A percentile compares a stretch with the other conserved stretches of the same genome.
Conservation (phyloP, 2,113 vertebrate species). For the Poeciliopsis turrubarensis region DNA sequence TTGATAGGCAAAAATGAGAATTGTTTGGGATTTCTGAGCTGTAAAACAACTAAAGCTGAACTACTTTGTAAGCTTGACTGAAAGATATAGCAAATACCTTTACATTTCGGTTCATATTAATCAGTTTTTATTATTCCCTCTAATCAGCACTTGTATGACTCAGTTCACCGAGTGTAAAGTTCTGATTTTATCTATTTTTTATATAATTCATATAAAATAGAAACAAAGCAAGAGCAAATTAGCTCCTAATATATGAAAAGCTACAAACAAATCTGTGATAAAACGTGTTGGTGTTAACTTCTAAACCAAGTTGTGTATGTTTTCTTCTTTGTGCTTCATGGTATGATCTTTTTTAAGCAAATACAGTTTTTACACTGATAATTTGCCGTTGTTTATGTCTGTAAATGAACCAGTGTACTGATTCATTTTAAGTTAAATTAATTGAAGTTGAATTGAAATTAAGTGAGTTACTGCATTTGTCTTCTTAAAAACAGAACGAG, state of each 20-base stretch:
- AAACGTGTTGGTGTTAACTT: neutral
- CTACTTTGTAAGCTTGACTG: too few relatives aligned
- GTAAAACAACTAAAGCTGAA: neutral
- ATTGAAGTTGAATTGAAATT: too few relatives aligned
- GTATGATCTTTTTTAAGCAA: neutral
- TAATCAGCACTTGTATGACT: neutral
- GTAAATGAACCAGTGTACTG: neutral
- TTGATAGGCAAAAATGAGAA: neutral
- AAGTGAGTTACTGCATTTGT: neutral
- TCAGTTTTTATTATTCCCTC: too few relatives aligned
- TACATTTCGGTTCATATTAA: too few relatives aligned
- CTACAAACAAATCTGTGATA: neutral
- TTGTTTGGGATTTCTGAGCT: neutral
- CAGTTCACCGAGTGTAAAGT: neutral
- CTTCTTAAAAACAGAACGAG: neutral
- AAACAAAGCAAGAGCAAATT: neutral
- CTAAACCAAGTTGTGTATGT: neutral
- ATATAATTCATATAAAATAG: neutral
- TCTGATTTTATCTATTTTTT: neutral
- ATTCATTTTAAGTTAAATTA: too few relatives aligned
- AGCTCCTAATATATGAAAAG: neutral
- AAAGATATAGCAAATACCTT: too few relatives aligned
- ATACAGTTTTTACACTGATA: neutral
- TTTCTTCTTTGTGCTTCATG: neutral
- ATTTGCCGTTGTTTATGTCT: neutral